Evolutionary conservation across 2,888 invertebrate species (phyloP).

Genomic region (Plagiodera versicolora): DNA sequence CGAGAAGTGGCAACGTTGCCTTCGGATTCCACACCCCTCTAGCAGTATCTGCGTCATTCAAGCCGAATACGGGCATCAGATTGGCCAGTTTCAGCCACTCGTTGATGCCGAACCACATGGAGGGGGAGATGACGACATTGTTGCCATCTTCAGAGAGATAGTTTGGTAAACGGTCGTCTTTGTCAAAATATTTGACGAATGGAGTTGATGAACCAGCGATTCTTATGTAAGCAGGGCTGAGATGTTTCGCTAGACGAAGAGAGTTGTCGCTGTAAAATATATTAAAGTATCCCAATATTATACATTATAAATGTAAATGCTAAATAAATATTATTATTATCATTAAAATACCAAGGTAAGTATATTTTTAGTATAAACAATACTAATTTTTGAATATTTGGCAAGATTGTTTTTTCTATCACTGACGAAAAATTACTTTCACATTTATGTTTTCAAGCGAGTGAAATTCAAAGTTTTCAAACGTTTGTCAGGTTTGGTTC

Average conservation of each 20-base stretch:
- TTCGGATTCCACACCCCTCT: conserved; percentile 69
- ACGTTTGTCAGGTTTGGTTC: too few relatives aligned
- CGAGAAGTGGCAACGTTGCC: conserved; percentile 67
- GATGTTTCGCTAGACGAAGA: conserved; percentile 65
- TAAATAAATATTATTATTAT: too few relatives aligned
- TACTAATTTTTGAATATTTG: too few relatives aligned
- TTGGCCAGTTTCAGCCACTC: conserved; percentile 61
- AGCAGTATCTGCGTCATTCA: conserved; percentile 62
- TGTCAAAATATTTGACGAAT: conserved; percentile 48
- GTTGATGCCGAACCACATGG: conserved; percentile 52
- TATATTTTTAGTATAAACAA: too few relatives aligned
- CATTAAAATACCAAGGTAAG: too few relatives aligned
- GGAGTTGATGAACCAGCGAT: conserved; percentile 70
- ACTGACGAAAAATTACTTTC: too few relatives aligned
- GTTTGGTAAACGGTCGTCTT: conserved; percentile 31
- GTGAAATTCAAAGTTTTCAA: too few relatives aligned
- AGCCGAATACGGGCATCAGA: conserved; percentile 68
- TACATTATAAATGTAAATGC: too few relatives aligned
- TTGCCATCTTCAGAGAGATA: conserved; percentile 28
- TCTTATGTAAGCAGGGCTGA: conserved; percentile 73
- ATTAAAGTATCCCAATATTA: too few relatives aligned
- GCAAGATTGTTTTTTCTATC: too few relatives aligned
- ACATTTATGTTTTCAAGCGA: too few relatives aligned
- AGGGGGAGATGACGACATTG: conserved; percentile 45
- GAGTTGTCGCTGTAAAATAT: conserved; percentile 59